Evolutionary conservation across 2,797 vertebrate genomes (phyloP).

Genomic region (Pempheris klunzingeri): DNA sequence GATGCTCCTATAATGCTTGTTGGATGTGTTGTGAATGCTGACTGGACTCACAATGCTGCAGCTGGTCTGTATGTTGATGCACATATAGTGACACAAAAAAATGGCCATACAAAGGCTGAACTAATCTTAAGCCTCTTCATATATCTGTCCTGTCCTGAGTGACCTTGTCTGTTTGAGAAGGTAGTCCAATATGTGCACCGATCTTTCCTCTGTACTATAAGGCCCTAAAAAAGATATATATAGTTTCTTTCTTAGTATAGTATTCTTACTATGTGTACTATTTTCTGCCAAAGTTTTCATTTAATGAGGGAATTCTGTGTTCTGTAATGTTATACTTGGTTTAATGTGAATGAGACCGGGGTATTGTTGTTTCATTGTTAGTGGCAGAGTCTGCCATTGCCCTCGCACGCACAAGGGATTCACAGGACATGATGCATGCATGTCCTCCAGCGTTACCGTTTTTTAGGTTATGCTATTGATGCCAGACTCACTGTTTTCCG

Average conservation of each 20-base stretch:
- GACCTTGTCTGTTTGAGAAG: slow-evolving; percentile 19
- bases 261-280: background rate
- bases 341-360: too few species aligned
- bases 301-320: too few species aligned
- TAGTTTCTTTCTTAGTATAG: background rate
- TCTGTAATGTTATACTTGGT: too few species aligned
- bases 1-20: background rate
- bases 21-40: slow-evolving; percentile 27
- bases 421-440: background rate
- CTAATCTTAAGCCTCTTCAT: slow-evolving; percentile 16
- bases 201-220: background rate
- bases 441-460: background rate
- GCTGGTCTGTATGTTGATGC: slow-evolving; percentile 18
- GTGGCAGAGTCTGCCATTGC: background rate
- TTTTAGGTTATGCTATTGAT: background rate
- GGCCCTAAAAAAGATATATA: background rate
- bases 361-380: background rate
- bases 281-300: background rate
- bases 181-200: background rate
- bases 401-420: background rate
- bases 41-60: background rate
- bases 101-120: slow-evolving; percentile 12
- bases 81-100: background rate
- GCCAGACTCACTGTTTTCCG: background rate
- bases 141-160: slow-evolving; percentile 1